These are phyloP conservation scores for Nycticryphes semicollaris DNA, from an alignment of 2,113 vertebrate species.

Conservation along the genomic window DNA sequence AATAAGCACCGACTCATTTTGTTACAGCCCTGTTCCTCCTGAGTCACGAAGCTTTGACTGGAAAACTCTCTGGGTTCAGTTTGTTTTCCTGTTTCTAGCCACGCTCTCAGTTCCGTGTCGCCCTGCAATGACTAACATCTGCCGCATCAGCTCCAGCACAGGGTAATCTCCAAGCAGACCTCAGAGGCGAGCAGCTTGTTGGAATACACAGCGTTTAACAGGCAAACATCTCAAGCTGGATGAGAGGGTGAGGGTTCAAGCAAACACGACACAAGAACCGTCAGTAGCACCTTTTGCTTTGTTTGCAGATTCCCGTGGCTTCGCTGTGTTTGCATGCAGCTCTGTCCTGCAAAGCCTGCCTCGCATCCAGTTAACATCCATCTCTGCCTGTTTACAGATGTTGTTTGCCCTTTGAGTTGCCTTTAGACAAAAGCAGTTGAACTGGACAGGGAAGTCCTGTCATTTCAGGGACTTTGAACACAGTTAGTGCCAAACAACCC, in stretches of 20 bases:
- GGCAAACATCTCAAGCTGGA: not conserved
- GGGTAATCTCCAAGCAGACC: not conserved
- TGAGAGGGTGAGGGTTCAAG: not conserved
- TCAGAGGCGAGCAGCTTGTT: not conserved
- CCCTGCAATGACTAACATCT: not conserved
- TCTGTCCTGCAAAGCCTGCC: not conserved
- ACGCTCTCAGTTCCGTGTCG: accelerated
- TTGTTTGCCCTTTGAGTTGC: not conserved
- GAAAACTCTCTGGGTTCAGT: not conserved
- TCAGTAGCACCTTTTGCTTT: not conserved
- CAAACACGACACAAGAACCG: not conserved
- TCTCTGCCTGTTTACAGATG: not conserved
- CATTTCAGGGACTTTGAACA: not conserved
- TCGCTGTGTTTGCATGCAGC: not conserved
- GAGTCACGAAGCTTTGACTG: not conserved
- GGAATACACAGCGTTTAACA: not conserved
- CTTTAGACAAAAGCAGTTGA: not conserved
- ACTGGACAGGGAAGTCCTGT: not conserved
- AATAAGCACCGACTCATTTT: not conserved
- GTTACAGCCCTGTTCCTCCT: not conserved
- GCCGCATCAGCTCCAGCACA: not conserved
- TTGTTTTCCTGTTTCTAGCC: not conserved
- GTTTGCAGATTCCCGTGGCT: not conserved
- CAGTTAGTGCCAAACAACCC: not conserved
- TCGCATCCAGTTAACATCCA: not conserved